Conservation (phyloP, 2,888 invertebrate species). For the Ferrisia virgata region DNA sequence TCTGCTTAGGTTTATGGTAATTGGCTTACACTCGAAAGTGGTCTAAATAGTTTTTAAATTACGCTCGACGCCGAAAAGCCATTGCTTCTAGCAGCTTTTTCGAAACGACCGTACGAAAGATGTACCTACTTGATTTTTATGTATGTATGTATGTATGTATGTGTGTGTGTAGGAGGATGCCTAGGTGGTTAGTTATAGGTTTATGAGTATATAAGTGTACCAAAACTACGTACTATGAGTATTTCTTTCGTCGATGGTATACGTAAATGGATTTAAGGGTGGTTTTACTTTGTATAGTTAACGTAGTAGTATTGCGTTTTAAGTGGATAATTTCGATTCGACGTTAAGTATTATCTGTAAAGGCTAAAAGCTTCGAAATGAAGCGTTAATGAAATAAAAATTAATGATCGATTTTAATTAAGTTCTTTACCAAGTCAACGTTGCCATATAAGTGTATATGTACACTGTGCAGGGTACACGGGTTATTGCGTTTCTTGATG, state of each 20-base stretch:
- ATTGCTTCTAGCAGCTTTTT: not conserved
- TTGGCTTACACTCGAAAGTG: not conserved
- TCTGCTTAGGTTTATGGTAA: not conserved
- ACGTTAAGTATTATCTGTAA: not conserved
- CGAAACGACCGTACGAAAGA: not conserved
- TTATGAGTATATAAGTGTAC: too few relatives aligned
- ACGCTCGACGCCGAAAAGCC: not conserved
- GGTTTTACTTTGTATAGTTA: not conserved
- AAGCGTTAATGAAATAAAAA: not conserved
- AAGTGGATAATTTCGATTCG: not conserved
- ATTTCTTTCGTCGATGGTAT: too few relatives aligned
- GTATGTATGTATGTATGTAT: too few relatives aligned
- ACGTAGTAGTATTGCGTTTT: not conserved
- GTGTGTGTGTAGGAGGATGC: not conserved
- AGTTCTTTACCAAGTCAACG: not conserved
- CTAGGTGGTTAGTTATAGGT: too few relatives aligned
- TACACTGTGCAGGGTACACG: not conserved
- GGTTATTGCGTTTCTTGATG: not conserved
- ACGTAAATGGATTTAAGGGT: not conserved
- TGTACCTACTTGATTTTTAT: too few relatives aligned
- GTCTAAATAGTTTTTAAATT: not conserved
- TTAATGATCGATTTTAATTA: constrained; percentile 5
- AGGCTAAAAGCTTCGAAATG: not conserved
- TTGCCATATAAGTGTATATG: not conserved
- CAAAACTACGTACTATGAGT: too few relatives aligned